Percentiles rank a stretch among this genome's conserved stretches.
Evolutionary conservation across 2,113 vertebrate species (phyloP).

Genomic region (Pyrgilauda ruficollis): DNA sequence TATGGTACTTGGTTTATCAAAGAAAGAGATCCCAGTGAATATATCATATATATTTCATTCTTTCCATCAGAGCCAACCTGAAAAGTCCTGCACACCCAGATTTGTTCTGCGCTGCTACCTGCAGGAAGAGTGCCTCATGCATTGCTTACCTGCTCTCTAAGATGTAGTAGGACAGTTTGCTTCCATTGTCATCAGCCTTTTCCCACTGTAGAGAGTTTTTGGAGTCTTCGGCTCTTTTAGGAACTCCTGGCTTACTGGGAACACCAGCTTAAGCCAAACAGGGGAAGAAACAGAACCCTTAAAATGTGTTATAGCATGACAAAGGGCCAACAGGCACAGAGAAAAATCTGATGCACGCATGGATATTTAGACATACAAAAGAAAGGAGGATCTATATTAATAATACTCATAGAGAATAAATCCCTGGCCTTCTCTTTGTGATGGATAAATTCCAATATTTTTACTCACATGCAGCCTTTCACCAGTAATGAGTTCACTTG

Average conservation of each 20-base stretch:
- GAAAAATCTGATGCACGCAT: neutral
- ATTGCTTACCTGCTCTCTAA: conserved; percentile 72
- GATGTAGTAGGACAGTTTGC: conserved; percentile 64
- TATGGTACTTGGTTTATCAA: neutral
- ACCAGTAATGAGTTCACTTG: neutral
- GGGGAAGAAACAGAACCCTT: neutral
- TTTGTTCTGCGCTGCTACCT: neutral
- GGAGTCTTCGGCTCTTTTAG: conserved; percentile 53
- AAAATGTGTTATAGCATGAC: neutral
- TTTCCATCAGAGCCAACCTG: neutral
- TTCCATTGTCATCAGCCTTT: conserved; percentile 74
- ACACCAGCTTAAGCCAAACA: conserved; percentile 64
- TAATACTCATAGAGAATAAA: neutral
- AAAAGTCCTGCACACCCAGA: neutral
- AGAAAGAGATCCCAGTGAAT: neutral
- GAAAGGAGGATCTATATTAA: neutral
- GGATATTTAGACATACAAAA: neutral
- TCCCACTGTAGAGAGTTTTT: conserved; percentile 72
- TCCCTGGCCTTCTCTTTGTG: neutral
- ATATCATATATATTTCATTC: neutral
- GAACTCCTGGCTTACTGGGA: conserved; percentile 72
- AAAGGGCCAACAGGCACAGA: neutral
- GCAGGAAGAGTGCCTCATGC: neutral
- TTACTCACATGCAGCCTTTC: neutral
- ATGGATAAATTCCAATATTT: neutral